Evolutionary conservation across 2,113 vertebrate genomes (phyloP).

Genomic region (Synodontis membranacea): DNA sequence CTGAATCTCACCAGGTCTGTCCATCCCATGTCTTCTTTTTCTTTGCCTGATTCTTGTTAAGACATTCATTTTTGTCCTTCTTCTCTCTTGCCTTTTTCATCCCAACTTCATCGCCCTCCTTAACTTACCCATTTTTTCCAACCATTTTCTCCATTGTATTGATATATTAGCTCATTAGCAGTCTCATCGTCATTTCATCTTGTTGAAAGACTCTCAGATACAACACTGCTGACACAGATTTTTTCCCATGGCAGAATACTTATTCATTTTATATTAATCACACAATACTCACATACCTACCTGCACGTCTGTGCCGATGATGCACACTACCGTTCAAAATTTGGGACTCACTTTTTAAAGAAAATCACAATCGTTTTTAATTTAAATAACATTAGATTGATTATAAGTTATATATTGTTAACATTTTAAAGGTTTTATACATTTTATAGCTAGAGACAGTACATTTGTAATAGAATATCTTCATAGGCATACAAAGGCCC

Average conservation of each 20-base stretch:
- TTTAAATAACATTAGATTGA: background rate
- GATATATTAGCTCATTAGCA: slow-evolving; percentile 64
- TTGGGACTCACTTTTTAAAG: background rate
- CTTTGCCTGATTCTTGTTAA: background rate
- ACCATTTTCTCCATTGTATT: slow-evolving; percentile 56
- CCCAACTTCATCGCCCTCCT: slow-evolving; percentile 28
- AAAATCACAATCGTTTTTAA: too few relatives aligned
- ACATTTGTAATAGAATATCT: background rate
- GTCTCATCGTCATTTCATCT: slow-evolving; percentile 58
- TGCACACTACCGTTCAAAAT: background rate
- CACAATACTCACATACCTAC: background rate
- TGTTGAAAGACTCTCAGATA: slow-evolving; percentile 47
- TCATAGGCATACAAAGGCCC: background rate
- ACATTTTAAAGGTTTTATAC: background rate
- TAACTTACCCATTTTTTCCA: slow-evolving; percentile 33
- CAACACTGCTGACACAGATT: slow-evolving; percentile 21
- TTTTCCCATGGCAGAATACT: background rate
- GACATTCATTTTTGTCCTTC: background rate
- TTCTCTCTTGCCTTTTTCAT: slow-evolving; percentile 14
- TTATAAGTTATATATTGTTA: background rate
- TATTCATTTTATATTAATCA: slow-evolving; percentile 25
- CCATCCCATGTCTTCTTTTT: background rate
- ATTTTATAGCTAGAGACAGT: background rate
- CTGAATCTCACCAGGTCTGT: slow-evolving; percentile 25
- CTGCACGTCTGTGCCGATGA: background rate